Percentiles rank a stretch among this genome's conserved stretches.
These are phyloP conservation scores for Okamejei kenojei DNA, from an alignment of 2,797 vertebrate genomes.

Conservation along the genomic window DNA sequence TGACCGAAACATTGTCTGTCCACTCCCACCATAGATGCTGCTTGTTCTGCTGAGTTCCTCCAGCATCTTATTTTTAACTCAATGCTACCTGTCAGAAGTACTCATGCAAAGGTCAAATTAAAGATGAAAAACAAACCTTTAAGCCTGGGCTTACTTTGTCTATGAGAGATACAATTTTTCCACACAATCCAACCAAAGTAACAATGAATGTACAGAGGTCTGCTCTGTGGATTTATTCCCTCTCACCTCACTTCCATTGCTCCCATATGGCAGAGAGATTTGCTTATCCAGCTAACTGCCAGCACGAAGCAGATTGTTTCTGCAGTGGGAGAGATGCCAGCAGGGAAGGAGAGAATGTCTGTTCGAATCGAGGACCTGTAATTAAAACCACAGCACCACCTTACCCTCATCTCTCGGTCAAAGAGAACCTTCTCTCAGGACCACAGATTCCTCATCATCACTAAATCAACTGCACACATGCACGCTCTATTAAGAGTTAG, in stretches of 20 bases:
- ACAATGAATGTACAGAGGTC: neutral
- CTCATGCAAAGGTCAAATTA: neutral
- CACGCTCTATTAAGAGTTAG: neutral
- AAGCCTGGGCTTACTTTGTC: neutral
- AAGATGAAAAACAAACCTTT: slow-evolving; percentile 6
- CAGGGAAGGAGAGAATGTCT: neutral
- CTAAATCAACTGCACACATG: neutral
- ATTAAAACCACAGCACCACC: neutral
- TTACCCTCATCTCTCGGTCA: neutral
- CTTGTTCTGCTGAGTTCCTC: too few species aligned
- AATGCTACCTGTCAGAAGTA: neutral
- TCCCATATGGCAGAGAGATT: neutral
- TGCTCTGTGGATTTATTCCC: too few species aligned
- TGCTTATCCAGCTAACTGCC: neutral
- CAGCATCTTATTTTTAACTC: neutral
- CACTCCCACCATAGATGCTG: too few species aligned
- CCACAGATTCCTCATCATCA: neutral
- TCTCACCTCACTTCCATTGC: neutral
- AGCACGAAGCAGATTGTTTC: neutral
- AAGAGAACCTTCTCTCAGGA: neutral
- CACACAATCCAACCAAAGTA: neutral
- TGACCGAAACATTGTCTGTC: too few species aligned
- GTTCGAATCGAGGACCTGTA: neutral
- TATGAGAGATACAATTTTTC: neutral
- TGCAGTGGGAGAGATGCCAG: neutral